Evolutionary conservation across 2,797 vertebrate genomes (phyloP), one percentile per base, ranked within the genome.

Genomic region (Megalops cyprinoides): DNA sequence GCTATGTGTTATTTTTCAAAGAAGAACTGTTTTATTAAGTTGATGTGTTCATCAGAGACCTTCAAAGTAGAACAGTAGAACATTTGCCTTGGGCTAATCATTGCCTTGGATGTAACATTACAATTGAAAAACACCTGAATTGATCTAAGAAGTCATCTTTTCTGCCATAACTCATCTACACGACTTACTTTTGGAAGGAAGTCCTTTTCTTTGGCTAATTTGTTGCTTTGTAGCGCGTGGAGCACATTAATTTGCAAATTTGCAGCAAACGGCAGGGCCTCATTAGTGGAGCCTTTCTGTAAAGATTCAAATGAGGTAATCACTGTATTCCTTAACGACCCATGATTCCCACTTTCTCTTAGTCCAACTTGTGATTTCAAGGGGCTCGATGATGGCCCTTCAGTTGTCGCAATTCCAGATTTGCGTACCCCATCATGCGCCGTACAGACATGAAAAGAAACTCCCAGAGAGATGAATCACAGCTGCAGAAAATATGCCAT

Each of bases 141-240:
- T 20, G 39, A 67, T 67, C 9, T 31, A 18, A 25, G 28, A 25
- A 65, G 14, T 18, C 5, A 58, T 34, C 18, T 67, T 37, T 39
- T 67, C 18, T 20, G 31, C 65, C 5, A 14, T 67, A 39, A 37
- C 23, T 67, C 65, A 1, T 14, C 1, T 37, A 67, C 3, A 31
- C 25, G 15, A 20, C 37, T 37, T 67, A 67, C 18, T 39, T 10
- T 28, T 18, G 39, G 23, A 34, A 39, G 34, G 12, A 67, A 34
- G 28, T 34, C 65, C 31, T 67, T 39, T 67, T 67, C 14, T 67
- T 67, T 18, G 31, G 7, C 31, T 67, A 67, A 67, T 67, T 37
- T 67, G 65, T 67, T 67, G 65, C 65, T 67, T 67, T 67, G 65
- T 67, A 31, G 65, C 67, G 65, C 31, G 14, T 18, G 65, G 65